A percentile compares a stretch with the other conserved stretches of the same genome.
These are phyloP conservation scores for Keiferia lycopersicella DNA, from an alignment of 2,888 invertebrate species.

Conservation along the genomic window DNA sequence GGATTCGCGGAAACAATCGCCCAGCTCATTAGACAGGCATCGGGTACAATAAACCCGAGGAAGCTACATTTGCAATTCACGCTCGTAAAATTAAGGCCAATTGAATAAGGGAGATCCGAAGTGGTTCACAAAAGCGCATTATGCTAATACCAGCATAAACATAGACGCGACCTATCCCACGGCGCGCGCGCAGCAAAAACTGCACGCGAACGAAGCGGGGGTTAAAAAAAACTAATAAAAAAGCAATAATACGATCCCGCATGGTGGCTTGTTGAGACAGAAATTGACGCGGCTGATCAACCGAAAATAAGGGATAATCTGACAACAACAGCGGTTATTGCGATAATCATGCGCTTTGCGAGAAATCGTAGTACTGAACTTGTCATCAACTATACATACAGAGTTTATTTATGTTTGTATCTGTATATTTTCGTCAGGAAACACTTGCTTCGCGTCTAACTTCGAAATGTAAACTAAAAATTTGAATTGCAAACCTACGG, in stretches of 20 bases:
- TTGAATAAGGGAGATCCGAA: constrained; percentile 55
- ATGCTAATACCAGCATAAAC: constrained; percentile 81
- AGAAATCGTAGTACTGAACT: no score
- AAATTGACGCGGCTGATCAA: constrained; percentile 77
- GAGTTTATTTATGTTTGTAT: no score
- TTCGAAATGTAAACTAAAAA: not conserved
- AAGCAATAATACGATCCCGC: constrained; percentile 81
- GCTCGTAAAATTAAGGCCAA: constrained; percentile 53
- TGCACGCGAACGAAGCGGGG: constrained; percentile 62
- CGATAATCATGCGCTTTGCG: constrained; percentile 26
- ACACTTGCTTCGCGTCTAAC: not conserved
- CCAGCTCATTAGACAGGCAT: constrained; percentile 31
- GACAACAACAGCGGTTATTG: constrained; percentile 34
- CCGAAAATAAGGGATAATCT: constrained; percentile 56
- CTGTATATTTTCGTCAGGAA: not conserved
- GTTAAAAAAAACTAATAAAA: constrained; percentile 78
- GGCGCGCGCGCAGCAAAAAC: constrained; percentile 71
- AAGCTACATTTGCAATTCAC: constrained; percentile 39
- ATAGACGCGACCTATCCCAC: constrained; percentile 75
- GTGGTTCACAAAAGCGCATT: constrained; percentile 62
- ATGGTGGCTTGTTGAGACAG: constrained; percentile 74
- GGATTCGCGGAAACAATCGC: constrained; percentile 56
- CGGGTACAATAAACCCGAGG: constrained; percentile 48
- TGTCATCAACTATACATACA: no score
- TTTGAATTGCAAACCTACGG: not conserved